Evolutionary conservation across 2,888 invertebrate species (phyloP), one percentile per base, ranked within the genome.

Genomic region (Tenthredo distinguenda): DNA sequence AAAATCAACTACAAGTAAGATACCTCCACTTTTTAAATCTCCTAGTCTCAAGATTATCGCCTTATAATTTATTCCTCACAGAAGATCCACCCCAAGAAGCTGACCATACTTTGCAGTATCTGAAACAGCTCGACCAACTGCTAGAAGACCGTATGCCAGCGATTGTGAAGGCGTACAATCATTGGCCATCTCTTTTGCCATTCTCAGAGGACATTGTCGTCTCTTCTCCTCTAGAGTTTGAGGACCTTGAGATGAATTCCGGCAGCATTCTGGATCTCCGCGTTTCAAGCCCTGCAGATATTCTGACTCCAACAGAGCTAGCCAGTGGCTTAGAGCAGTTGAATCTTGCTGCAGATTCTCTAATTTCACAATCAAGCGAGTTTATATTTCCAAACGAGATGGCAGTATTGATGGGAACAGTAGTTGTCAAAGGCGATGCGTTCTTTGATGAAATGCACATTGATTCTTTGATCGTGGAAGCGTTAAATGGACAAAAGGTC

Each of bases 361-460:
- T 34, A n/a, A 86, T 81, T 68, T 84, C 50, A 62, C 65, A 7
- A 31, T 76, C 47, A 86, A 86, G 10, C 58, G 47, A 40, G 85
- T 65, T 34, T 74, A 86, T 43, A 55, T 68, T 43, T 31, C 12
- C 43, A 4, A 71, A 83, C 18, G 47, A 31, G 10, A 68, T 31
- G 6, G 34, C 7, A 18, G 9, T 21, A 7, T 9, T 89, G 5
- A 65, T 55, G 6, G 88, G 88, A 5, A 72, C 88, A 4, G 76
- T 91, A 6, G 5, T 86, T 18, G 77, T 91, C n/a, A 72, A 87
- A 6, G 88, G 86, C 0, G 86, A 91, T 81, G 90, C 89, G 10
- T 85, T 85, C 62, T 87, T 92, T 37, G 87, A 88, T 9, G 85
- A 90, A n/a, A 26, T 93, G 62, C 55, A 87, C 7, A 87, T 90